phyloP scores from a whole-genome alignment of 2,797 vertebrate genomes.

The Chiloscyllium punctatum region DNA sequence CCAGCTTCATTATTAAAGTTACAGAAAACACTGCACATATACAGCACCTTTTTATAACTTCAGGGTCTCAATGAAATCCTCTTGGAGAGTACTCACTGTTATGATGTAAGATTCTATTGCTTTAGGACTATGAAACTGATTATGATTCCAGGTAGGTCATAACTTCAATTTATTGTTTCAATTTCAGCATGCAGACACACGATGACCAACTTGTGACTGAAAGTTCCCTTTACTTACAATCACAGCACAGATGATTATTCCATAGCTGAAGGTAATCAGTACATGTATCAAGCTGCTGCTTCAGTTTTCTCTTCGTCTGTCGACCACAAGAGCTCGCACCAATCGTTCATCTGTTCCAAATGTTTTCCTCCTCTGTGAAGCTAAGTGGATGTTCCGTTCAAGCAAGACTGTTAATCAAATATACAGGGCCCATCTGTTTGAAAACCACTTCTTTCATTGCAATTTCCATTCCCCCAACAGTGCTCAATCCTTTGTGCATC shows the following conservation, averaged over 20 bases:
- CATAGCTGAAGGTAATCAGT: not conserved
- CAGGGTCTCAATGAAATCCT: not conserved
- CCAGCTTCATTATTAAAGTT: not conserved
- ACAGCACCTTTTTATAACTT: not conserved
- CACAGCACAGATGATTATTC: too few relatives aligned
- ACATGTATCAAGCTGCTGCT: not conserved
- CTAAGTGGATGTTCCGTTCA: not conserved
- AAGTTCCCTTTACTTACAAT: too few relatives aligned
- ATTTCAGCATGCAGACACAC: too few relatives aligned
- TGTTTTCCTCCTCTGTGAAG: not conserved
- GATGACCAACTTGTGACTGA: too few relatives aligned
- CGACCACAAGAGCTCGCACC: too few relatives aligned
- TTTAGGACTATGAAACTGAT: not conserved
- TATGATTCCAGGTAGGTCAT: too few relatives aligned
- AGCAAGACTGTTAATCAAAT: not conserved
- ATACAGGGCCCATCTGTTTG: not conserved
- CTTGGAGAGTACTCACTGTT: not conserved
- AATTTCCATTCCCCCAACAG: not conserved
- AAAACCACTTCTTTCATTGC: not conserved
- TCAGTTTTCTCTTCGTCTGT: not conserved
- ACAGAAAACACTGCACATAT: not conserved
- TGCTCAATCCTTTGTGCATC: not conserved
- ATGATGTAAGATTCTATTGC: not conserved
- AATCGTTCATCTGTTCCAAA: not conserved
- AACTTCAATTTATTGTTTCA: too few relatives aligned